Base-by-base conservation (phyloP, 2,797 vertebrate species). In the Scolopax rusticola region DNA sequence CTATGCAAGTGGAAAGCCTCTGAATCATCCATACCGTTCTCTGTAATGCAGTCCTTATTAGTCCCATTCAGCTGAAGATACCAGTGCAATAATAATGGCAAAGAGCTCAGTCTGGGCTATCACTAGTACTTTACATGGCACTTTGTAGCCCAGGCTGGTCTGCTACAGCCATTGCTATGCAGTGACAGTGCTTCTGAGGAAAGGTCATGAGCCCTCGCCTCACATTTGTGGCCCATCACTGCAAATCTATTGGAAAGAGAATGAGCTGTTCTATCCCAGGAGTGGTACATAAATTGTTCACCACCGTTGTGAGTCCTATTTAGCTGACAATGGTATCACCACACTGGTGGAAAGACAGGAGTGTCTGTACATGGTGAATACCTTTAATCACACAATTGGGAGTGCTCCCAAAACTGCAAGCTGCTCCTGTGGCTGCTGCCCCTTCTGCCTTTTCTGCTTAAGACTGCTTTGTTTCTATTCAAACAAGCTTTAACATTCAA, bases 161-260 rank as follows among this genome's bases (percentile, higher is more conserved):
- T 91, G 25, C 40, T 69, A 15, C 71, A 85, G 28, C 7, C 18
- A 6, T 63, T 41, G 27, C 43, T 59, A 16, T 11, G 8, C 40
- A 80, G 48, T 4, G 14, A 9, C 14, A 33, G 7, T 13, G 32
- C 15, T 84, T 74, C 32, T 41, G n/a, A 60, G 32, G 17, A 48
- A 70, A 36, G 18, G 11, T 59, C 9, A 36, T 57, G 15, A 54
- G 81, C 40, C 25, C 4, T 79, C 60, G 9, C 14, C 15, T 53
- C 2, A 0, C 1, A 1, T 61, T 41, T 9, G 9, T 36, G 15
- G 28, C 23, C 54, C 9, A n/a, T 79, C 54, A 27, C 41, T 53
- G 36, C 28, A 53, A 41, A 78, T 25, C 8, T 64, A 1, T 7
- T 68, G 8, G 38, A 69, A 78, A 73, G 41, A 48, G 38, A 53